A percentile compares a stretch with the other conserved stretches of the same genome.
phyloP scores from a whole-genome alignment of 1,140 invertebrate species.

The Micrasema longulum region DNA sequence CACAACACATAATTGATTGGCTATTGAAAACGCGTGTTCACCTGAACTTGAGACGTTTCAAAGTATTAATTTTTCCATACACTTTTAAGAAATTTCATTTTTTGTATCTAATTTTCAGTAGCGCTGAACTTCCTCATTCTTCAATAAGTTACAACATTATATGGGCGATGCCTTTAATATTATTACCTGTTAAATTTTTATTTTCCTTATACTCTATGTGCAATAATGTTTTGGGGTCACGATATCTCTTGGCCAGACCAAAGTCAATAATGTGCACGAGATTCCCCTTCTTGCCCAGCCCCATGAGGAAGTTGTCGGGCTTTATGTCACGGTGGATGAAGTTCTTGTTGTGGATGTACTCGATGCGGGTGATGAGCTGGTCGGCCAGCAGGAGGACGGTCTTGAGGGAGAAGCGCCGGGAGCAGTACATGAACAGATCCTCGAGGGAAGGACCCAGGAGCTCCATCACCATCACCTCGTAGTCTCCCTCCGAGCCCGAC shows the following conservation, averaged over 20 bases:
- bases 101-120: no score
- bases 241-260: constrained; percentile 97
- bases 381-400: constrained; percentile 97
- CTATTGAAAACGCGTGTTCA: no score
- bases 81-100: no score
- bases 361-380: constrained; percentile 97
- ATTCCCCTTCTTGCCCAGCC: constrained; percentile 94
- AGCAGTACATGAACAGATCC: constrained; percentile 99
- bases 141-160: no score
- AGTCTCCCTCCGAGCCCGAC: constrained; percentile 98
- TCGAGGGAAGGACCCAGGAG: constrained; percentile 96
- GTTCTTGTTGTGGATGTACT: constrained; percentile 97
- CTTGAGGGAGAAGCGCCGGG: constrained; percentile 95
- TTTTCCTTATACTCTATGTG: constrained; percentile 99
- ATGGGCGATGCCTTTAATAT: no score
- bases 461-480: constrained; percentile 99
- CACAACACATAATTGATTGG: no score
- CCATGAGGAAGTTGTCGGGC: constrained; percentile 99
- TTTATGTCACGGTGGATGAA: constrained; percentile 98
- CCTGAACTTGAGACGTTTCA: no score
- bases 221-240: constrained; percentile 89
- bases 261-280: constrained; percentile 99
- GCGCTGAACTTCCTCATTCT: no score
- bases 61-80: no score
- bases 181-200: constrained; percentile 96